Evolutionary conservation across 2,888 invertebrate species (phyloP), one percentile per base, ranked within the genome.

Genomic region (Strigamia crassipes): DNA sequence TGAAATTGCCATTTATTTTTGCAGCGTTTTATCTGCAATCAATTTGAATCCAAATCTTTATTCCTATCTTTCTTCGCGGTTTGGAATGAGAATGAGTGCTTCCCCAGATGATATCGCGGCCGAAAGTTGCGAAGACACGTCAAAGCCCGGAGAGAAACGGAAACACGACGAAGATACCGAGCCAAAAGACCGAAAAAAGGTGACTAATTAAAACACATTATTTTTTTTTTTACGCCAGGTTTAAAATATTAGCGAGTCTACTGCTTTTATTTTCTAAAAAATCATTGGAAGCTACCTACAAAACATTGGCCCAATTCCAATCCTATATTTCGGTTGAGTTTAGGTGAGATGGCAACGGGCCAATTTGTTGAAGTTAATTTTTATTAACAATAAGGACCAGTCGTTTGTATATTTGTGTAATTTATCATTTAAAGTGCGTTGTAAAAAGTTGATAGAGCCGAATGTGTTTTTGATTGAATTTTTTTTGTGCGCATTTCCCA

Each of bases 241-340:
- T n/a, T 18, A 51, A 46, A 46, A 15, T 6, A 18, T 34, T 34
- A 34, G 8, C 38, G 38, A 10, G 38, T 38, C 38, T 38, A 10
- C 38, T 38, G 56, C 56, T 18, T 18, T 9, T n/a, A 18, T 5
- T 56, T 18, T 56, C 61, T 21, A 73, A 73, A 73, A 73, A 73
- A 73, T 27, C 10, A 23, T 13, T 73, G 27, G 9, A 15, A 23
- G 73, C 13, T 73, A 73, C 6, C 13, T 73, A 73, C 6, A 23
- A 61, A 61, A 21, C 23, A 31, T 73, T 73, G 73, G 73, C 23
- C 23, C n/a, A 13, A 27, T 0, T 73, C 73, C 73, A 73, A 73
- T 73, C 73, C 73, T 73, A n/a, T 73, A 31, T 73, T 73, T 73
- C 31, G 73, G 73, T 73, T 73, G 73, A 73, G 61, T 21, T 23